Evolutionary conservation across 2,888 invertebrate species (phyloP).

Genomic region (Elegia similella): DNA sequence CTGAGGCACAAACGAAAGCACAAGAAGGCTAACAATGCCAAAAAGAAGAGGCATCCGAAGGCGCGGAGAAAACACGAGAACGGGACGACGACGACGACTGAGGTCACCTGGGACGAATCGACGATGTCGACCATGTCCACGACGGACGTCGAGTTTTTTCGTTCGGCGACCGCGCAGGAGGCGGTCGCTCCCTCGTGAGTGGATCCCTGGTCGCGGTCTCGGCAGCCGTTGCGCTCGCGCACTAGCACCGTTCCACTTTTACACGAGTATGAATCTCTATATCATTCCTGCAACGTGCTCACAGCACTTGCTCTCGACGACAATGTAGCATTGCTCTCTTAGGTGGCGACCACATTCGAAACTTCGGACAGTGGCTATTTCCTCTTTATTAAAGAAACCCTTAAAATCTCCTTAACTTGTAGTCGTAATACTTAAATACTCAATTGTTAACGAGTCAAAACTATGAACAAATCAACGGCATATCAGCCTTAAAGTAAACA

Average conservation of each 20-base stretch:
- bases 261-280: constrained; percentile 65
- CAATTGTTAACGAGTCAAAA: constrained; percentile 37
- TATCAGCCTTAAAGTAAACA: constrained; percentile 31
- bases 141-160: constrained; percentile 80
- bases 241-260: constrained; percentile 77
- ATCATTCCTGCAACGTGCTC: constrained; percentile 47
- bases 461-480: constrained; percentile 25
- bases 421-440: constrained; percentile 56
- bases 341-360: constrained; percentile 41
- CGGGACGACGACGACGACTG: constrained; percentile 73
- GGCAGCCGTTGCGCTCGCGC: constrained; percentile 77
- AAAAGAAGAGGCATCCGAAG: constrained; percentile 80
- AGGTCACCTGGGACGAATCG: constrained; percentile 74
- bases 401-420: constrained; percentile 38
- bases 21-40: constrained; percentile 74
- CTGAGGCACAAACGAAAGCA: constrained; percentile 70
- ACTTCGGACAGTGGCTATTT: constrained; percentile 36
- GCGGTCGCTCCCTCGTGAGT: constrained; percentile 77
- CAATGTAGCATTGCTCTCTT: constrained; percentile 58
- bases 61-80: constrained; percentile 76
- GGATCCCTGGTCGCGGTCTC: constrained; percentile 71
- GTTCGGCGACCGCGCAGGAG: constrained; percentile 80
- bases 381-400: constrained; percentile 31
- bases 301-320: constrained; percentile 40
- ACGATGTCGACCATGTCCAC: constrained; percentile 77